Evolutionary conservation across 2,888 invertebrate genomes (phyloP).

Genomic region (Drosophila hamatofila): DNA sequence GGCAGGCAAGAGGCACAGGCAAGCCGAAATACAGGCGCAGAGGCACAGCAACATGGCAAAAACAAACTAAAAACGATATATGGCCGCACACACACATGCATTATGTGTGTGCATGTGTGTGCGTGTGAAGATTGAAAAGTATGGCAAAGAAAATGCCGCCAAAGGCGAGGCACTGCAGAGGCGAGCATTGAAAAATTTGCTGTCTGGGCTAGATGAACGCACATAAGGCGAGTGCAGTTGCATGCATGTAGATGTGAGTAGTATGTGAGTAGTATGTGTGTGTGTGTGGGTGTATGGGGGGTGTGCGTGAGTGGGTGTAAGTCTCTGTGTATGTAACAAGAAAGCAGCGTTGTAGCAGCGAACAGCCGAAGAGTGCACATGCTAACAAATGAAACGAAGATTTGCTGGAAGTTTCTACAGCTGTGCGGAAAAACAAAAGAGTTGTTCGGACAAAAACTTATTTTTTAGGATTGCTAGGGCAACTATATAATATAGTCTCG

Average conservation of each 20-base stretch:
- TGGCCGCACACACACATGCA: slow-evolving; percentile 38
- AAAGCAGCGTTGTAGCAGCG: not conserved
- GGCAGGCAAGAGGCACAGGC: not conserved
- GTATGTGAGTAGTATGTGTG: not conserved
- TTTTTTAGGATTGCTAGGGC: not conserved
- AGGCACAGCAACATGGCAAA: slow-evolving; percentile 42
- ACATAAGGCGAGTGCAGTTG: slow-evolving; percentile 26
- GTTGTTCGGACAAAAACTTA: not conserved
- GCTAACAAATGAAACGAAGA: not conserved
- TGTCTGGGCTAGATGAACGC: slow-evolving; percentile 27
- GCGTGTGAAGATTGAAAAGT: slow-evolving; percentile 59
- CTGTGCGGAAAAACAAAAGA: not conserved
- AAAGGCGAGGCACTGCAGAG: slow-evolving; percentile 55
- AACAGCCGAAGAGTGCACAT: not conserved
- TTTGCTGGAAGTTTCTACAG: not conserved
- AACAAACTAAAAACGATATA: slow-evolving; percentile 69
- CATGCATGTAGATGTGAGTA: not conserved
- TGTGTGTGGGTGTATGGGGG: not conserved
- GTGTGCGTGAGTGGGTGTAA: not conserved
- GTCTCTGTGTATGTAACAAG: slow-evolving; percentile 6
- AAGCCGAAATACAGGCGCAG: slow-evolving; percentile 10
- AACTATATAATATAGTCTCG: not conserved
- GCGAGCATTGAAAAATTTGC: slow-evolving; percentile 60
- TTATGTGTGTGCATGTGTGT: slow-evolving; percentile 17
- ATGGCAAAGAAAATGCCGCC: slow-evolving; percentile 75